Base-by-base conservation (phyloP, 23 tunicate genomes). In the Ascidia mentula region DNA sequence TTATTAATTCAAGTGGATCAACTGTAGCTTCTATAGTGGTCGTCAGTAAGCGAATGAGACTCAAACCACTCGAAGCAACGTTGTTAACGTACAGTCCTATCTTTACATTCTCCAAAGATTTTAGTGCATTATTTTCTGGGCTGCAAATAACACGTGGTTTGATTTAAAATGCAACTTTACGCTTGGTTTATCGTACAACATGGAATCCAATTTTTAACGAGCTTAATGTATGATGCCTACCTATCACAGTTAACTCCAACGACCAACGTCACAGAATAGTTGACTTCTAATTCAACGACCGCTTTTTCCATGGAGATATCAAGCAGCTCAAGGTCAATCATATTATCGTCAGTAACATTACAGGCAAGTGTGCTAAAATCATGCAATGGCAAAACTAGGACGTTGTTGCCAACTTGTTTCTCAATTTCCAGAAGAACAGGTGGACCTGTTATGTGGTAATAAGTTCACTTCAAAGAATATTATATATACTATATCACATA, bases 1-100 rank as follows among this genome's bases (percentile, higher is more conserved):
- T 59, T 39, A 34, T 30, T 13, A 80, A 80, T 18, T 80, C 84
- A 53, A 53, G 65, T 53, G 65, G 65, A 53, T 53, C 65, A 5
- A 9, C 65, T 20, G 24, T 28, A 20, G 22, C 13, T 53, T 53
- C 13, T 28, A 53, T 26, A 53, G 28, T 53, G 65, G 65, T 53
- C 13, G 24, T 20, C 65, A 53, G 24, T 9, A 53, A 53, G 13
- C 28, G 65, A 53, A 53, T 20, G 12, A 28, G 4, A 3, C 7
- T 53, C 1, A 20, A 28, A 28, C 13, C 13, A 9, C 28, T 20
- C 22, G 7, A 9, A 3, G 65, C 65, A 53, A 53, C 65, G 13
- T 53, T 3, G 24, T 28, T 53, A 1, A 28, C 65, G 13, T 53
- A 53, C 13, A 53, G 28, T 1, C 28, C 7, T 53, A 53, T 9